Percentiles rank a stretch among this genome's conserved stretches.
Conservation (phyloP, 2,113 vertebrate genomes). For the Spermophilus dauricus region DNA sequence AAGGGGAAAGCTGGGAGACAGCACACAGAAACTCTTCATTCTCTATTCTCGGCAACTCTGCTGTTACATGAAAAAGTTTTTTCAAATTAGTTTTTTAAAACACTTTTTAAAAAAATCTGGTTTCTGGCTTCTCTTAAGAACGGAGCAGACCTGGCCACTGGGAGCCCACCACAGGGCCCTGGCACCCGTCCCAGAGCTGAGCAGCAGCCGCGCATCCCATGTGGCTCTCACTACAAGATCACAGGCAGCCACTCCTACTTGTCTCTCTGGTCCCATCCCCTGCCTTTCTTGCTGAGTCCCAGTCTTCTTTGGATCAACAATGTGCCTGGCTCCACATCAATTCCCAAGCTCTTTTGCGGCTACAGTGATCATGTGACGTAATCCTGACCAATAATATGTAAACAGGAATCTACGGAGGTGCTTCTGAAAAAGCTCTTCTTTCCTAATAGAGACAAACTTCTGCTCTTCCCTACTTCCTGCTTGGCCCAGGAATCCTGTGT, state of each 20-base stretch:
- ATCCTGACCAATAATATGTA: not conserved
- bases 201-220: not conserved
- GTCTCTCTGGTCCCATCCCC: not conserved
- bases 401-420: not conserved
- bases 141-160: not conserved
- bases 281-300: not conserved
- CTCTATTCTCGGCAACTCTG: not conserved
- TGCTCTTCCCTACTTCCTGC: not conserved
- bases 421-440: not conserved
- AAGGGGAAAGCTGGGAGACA: not conserved
- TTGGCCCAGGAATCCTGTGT: not conserved
- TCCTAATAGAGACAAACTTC: not conserved
- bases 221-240: not conserved
- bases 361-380: not conserved
- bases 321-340: not conserved
- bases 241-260: not conserved
- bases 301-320: not conserved
- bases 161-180: not conserved
- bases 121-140: slow-evolving; percentile 12
- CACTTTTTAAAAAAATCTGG: not conserved
- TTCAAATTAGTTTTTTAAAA: not conserved
- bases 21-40: not conserved
- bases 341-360: not conserved
- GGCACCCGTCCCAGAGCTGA: not conserved
- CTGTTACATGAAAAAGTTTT: not conserved